Conservation (phyloP, 2,113 vertebrate species). For the Hydrolagus affinis region DNA sequence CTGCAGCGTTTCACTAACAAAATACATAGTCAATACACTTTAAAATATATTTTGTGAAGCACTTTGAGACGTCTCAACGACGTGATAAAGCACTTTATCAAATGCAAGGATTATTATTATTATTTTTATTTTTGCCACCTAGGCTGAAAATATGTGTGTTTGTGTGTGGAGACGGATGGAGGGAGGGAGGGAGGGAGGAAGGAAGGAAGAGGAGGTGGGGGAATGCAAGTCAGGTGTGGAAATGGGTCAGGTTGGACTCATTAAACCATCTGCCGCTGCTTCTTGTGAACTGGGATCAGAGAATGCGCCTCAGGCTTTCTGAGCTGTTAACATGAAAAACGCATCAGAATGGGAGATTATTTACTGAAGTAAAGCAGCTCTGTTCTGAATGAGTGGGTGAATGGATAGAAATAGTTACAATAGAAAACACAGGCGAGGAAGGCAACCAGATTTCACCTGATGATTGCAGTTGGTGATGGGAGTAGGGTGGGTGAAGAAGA, state of each 20-base stretch:
- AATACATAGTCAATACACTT: too few relatives aligned
- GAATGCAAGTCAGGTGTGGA: neutral
- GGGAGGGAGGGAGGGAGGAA: too few relatives aligned
- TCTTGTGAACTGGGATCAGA: slow-evolving; percentile 49
- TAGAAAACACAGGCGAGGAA: neutral
- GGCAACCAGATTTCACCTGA: neutral
- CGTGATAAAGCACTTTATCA: too few relatives aligned
- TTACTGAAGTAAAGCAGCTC: slow-evolving; percentile 27
- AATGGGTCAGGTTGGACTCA: slow-evolving; percentile 23
- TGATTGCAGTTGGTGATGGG: neutral
- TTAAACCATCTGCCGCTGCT: slow-evolving; percentile 33
- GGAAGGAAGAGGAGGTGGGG: neutral
- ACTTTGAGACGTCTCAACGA: too few relatives aligned
- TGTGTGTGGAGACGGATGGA: too few relatives aligned
- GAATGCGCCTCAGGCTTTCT: slow-evolving; percentile 57
- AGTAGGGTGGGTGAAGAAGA: neutral
- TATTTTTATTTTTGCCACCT: too few relatives aligned
- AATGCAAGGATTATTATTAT: too few relatives aligned
- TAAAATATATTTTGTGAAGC: too few relatives aligned
- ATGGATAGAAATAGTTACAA: slow-evolving; percentile 36
- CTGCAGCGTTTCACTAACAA: too few relatives aligned
- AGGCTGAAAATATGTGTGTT: too few relatives aligned
- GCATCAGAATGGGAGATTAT: slow-evolving; percentile 52
- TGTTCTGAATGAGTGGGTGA: slow-evolving; percentile 38
- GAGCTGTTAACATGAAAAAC: slow-evolving; percentile 68